Conservation (phyloP, 2,797 vertebrate genomes). For the Falco biarmicus region DNA sequence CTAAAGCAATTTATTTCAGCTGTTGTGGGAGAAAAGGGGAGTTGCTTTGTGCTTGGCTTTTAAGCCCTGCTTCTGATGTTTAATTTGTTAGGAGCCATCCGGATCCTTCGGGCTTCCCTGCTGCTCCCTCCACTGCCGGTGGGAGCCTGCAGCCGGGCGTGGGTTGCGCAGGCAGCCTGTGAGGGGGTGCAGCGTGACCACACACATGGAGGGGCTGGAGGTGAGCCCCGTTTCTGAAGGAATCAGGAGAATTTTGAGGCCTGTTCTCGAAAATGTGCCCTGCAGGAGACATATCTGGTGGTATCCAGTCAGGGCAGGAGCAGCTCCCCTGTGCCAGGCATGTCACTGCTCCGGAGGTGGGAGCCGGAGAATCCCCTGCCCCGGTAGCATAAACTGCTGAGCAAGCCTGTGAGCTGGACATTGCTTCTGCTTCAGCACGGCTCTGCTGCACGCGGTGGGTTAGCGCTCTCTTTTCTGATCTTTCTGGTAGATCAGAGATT, state of each 20-base stretch:
- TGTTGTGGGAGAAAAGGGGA: not conserved
- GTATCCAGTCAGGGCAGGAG: not conserved
- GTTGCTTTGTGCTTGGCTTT: not conserved
- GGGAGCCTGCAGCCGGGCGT: not conserved
- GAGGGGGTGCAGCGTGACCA: no score
- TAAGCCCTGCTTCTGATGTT: not conserved
- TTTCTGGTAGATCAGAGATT: not conserved
- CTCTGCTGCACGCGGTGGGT: accelerated
- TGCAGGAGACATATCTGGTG: no score
- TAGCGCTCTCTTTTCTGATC: not conserved
- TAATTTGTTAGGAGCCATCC: accelerated
- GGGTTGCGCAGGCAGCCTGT: not conserved
- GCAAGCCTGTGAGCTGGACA: accelerated
- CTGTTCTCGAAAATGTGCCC: accelerated
- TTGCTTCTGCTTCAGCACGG: accelerated
- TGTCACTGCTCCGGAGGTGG: not conserved
- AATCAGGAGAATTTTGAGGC: not conserved
- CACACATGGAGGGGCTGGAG: not conserved
- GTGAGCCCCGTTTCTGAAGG: not conserved
- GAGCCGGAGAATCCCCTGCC: not conserved
- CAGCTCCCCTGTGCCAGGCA: accelerated
- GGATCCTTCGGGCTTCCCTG: not conserved
- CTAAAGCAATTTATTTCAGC: not conserved
- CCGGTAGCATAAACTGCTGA: accelerated
- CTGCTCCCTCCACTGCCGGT: not conserved